Base-by-base conservation (phyloP, 2,797 vertebrate genomes). In the Hydrolagus colliei region DNA sequence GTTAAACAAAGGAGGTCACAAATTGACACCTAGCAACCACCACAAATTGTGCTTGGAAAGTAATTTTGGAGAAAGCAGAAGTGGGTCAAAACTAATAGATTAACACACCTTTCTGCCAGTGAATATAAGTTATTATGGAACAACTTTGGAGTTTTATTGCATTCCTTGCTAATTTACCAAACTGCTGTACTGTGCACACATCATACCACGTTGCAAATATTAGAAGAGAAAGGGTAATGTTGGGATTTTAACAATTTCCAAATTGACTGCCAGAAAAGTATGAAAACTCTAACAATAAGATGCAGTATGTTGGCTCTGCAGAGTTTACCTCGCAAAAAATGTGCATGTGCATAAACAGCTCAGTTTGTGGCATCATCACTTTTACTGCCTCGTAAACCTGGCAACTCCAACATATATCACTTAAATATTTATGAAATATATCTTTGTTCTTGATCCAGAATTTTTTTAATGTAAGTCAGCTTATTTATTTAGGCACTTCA, bases 371-470 rank as follows among this genome's bases (percentile, higher is more conserved):
- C 71, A 72, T 72, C 67, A 16, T 71, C 20, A 72, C 22, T 72
- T 72, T 72, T 71, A 71, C 32, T 32, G 22, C 12, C 73, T 74
- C 73, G 14, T 72, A 72, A 35, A 13, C 10, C 73, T 74, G 73
- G 35, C 32, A 52, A 41, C 52, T 75, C 52, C 16, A 75, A 75
- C 35, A 75, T 75, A 8, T 41, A 41, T 75, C 73, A 41, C 14
- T 75, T 75, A 75, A 75, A 75, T 75, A 52, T 75, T 75, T 75
- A 75, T 75, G 14, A 41, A 52, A 75, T 52, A 75, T 35, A 75
- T 16, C 6, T 72, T 72, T 18, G 32, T 75, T 52, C 14, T 18
- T 52, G 32, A 11, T 75, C 13, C 13, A 18, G 35, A 18, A 12
- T 14, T 18, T 75, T 52, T 27, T 18, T 22, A 41, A 41, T 75